Percentiles rank a stretch among this genome's conserved stretches.
Evolutionary conservation across 2,888 invertebrate species (phyloP).

Genomic region (Molorchus minor): DNA sequence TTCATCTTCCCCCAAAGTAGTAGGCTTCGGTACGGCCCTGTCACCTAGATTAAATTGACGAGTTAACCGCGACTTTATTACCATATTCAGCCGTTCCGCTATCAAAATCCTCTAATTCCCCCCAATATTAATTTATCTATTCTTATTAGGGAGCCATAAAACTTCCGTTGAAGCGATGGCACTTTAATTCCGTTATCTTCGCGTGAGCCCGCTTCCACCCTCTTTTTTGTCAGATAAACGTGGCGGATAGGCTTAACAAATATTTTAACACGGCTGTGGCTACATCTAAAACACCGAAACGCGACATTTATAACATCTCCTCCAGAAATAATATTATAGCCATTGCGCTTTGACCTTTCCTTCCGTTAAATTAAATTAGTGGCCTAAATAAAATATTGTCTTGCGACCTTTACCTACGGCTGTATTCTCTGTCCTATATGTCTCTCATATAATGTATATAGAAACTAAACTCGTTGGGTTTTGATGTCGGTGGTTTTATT

Average conservation of each 20-base stretch:
- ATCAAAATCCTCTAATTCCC: no score
- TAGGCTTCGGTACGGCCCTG: no score
- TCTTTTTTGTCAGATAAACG: conserved; percentile 21
- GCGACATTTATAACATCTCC: conserved; percentile 33
- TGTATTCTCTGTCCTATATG: no score
- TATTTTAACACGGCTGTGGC: conserved; percentile 36
- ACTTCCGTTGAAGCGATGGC: conserved; percentile 10
- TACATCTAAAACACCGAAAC: conserved; percentile 36
- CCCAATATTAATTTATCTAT: conserved; percentile 2
- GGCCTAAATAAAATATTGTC: conserved; percentile 3
- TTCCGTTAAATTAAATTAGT: conserved; percentile 1
- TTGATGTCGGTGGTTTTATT: no score
- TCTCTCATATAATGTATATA: no score
- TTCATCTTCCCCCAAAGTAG: no score
- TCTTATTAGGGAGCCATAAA: neutral
- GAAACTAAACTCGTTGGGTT: no score
- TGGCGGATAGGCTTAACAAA: conserved; percentile 35
- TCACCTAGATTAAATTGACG: no score
- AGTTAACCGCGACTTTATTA: no score
- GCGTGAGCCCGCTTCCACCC: conserved; percentile 8
- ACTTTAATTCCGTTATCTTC: conserved; percentile 13
- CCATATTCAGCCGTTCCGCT: no score
- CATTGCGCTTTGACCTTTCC: neutral
- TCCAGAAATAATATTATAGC: conserved; percentile 7
- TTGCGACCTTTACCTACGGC: no score